A percentile compares a stretch with the other conserved stretches of the same genome.
These are phyloP conservation scores for Athrips mouffetella DNA, from an alignment of 2,888 invertebrate genomes.

Conservation along the genomic window DNA sequence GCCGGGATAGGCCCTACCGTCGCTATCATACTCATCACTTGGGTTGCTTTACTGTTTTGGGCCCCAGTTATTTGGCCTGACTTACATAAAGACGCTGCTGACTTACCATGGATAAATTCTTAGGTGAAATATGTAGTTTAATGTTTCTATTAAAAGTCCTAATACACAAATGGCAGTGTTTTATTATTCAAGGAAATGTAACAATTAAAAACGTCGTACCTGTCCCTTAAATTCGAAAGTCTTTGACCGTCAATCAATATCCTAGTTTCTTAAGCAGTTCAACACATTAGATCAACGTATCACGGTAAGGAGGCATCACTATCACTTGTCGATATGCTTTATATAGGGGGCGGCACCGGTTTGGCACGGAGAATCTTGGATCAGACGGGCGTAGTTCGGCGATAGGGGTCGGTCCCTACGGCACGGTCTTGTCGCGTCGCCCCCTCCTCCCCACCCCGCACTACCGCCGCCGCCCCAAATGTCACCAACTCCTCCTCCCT, in stretches of 20 bases:
- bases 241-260: slow-evolving; percentile 4
- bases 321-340: slow-evolving; percentile 75
- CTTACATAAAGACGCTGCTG: slow-evolving; percentile 19
- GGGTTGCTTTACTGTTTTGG: slow-evolving; percentile 37
- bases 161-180: slow-evolving; percentile 74
- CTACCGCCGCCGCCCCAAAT: slow-evolving; percentile 80
- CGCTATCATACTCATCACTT: slow-evolving; percentile 39
- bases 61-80: slow-evolving; percentile 56
- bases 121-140: not conserved
- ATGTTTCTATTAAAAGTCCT: not conserved
- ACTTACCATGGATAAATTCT: not conserved
- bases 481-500: slow-evolving; percentile 84
- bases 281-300: not conserved
- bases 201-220: slow-evolving; percentile 62
- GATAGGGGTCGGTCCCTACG: slow-evolving; percentile 74
- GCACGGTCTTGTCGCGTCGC: slow-evolving; percentile 63
- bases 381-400: slow-evolving; percentile 80
- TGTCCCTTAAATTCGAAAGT: slow-evolving; percentile 20
- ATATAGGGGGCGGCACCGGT: slow-evolving; percentile 44
- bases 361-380: slow-evolving; percentile 34
- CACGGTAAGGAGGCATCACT: slow-evolving; percentile 49
- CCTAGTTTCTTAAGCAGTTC: not conserved
- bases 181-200: slow-evolving; percentile 63
- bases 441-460: slow-evolving; percentile 42
- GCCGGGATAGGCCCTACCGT: slow-evolving; percentile 52